A percentile compares a stretch with the other conserved stretches of the same genome.
Evolutionary conservation across 2,113 vertebrate species (phyloP).

Genomic region (Neodon shergylaensis): DNA sequence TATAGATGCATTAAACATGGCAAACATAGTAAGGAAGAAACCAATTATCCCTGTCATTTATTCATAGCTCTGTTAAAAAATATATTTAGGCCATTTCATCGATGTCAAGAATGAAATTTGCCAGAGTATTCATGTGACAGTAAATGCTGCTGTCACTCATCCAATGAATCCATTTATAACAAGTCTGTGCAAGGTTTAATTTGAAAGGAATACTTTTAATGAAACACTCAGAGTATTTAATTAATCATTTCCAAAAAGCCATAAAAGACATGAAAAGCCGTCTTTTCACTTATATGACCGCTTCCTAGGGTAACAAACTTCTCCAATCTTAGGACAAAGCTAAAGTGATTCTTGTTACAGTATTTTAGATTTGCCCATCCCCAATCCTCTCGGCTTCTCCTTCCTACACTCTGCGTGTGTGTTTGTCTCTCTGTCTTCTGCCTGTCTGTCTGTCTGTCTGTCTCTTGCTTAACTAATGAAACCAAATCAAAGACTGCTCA

Average conservation of each 20-base stretch:
- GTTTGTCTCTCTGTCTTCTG: not conserved
- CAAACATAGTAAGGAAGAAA: constrained; percentile 61
- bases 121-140: constrained; percentile 74
- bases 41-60: constrained; percentile 62
- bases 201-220: constrained; percentile 81
- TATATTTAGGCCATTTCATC: constrained; percentile 68
- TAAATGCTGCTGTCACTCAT: constrained; percentile 77
- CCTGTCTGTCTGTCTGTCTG: not conserved
- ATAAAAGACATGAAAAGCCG: constrained; percentile 78
- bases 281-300: constrained; percentile 71
- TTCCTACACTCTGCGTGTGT: not conserved
- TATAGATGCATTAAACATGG: constrained; percentile 58
- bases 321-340: constrained; percentile 65
- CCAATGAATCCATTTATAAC: constrained; percentile 76
- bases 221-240: constrained; percentile 81
- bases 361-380: constrained; percentile 49
- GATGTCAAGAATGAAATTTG: constrained; percentile 76
- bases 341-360: constrained; percentile 53
- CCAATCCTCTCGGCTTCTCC: constrained; percentile 2
- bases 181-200: constrained; percentile 73
- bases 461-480: constrained; percentile 50
- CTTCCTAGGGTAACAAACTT: constrained; percentile 72
- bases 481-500: constrained; percentile 48
- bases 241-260: constrained; percentile 80
- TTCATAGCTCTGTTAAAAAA: constrained; percentile 70